A percentile compares a stretch with the other conserved stretches of the same genome.
Conservation (phyloP, 2,888 invertebrate genomes). For the Volucella zonaria region DNA sequence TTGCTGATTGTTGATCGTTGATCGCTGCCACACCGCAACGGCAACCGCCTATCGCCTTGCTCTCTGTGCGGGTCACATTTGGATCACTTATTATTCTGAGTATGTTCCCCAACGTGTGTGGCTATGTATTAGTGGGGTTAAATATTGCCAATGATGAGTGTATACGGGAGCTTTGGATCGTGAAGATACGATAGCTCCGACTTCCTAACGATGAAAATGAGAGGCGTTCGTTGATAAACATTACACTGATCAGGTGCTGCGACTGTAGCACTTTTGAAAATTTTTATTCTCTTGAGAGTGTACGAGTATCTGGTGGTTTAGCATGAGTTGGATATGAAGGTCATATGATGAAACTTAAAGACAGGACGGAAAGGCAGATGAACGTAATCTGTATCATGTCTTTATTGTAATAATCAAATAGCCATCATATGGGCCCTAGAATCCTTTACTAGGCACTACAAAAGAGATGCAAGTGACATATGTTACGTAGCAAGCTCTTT, state of each 20-base stretch:
- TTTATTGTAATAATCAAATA: too few species aligned
- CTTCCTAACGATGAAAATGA: slow-evolving; percentile 59
- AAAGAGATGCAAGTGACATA: too few species aligned
- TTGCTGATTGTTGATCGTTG: neutral
- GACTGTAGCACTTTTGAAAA: slow-evolving; percentile 12
- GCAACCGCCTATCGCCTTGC: slow-evolving; percentile 24
- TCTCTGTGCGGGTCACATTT: slow-evolving; percentile 69
- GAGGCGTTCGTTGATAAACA: slow-evolving; percentile 48
- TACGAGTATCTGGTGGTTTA: too few species aligned
- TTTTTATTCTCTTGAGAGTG: slow-evolving; percentile 5
- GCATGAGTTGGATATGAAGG: too few species aligned
- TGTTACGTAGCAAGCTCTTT: too few species aligned
- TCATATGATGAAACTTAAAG: too few species aligned
- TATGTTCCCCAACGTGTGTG: slow-evolving; percentile 66
- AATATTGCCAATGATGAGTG: slow-evolving; percentile 63
- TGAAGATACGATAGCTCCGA: slow-evolving; percentile 57
- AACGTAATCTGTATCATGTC: too few species aligned
- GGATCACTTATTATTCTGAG: slow-evolving; percentile 67
- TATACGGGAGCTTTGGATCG: slow-evolving; percentile 71
- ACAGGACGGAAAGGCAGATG: too few species aligned
- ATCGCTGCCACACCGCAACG: neutral
- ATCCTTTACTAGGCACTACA: too few species aligned
- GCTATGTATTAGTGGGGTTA: slow-evolving; percentile 67
- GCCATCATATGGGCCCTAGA: too few species aligned
- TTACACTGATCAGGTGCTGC: slow-evolving; percentile 37